phyloP scores from a whole-genome alignment of 2,888 invertebrate species.

The Cheilosia vernalis region DNA sequence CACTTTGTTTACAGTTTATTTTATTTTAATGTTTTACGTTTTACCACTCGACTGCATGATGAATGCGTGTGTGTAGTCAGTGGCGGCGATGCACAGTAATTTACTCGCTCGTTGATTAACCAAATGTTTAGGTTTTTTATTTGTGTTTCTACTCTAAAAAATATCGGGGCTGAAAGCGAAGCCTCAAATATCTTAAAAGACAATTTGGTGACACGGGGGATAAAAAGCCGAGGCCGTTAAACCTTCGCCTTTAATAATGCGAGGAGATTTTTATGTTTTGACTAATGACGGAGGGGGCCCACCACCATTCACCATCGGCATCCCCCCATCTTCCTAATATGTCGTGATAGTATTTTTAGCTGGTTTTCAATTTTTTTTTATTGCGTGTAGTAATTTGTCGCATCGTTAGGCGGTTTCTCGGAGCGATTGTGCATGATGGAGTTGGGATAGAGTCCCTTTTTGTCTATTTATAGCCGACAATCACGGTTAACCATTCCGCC shows the following conservation, averaged over 20 bases:
- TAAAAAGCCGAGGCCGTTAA: slow-evolving; percentile 44
- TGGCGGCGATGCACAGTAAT: slow-evolving; percentile 34
- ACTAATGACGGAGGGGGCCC: slow-evolving; percentile 57
- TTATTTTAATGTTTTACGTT: slow-evolving; percentile 74
- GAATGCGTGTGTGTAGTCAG: slow-evolving; percentile 33
- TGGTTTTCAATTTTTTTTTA: slow-evolving; percentile 77
- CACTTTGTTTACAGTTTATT: slow-evolving; percentile 75
- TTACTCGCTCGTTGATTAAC: slow-evolving; percentile 71
- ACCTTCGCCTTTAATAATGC: slow-evolving; percentile 53
- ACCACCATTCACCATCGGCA: not conserved
- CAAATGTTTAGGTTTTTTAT: slow-evolving; percentile 63
- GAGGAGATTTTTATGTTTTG: slow-evolving; percentile 69
- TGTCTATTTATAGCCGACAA: slow-evolving; percentile 65
- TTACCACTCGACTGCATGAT: slow-evolving; percentile 71
- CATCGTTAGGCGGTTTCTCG: slow-evolving; percentile 78
- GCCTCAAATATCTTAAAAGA: not conserved
- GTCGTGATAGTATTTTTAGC: slow-evolving; percentile 65
- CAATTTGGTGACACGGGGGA: slow-evolving; percentile 57
- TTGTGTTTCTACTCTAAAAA: not conserved
- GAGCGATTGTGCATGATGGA: slow-evolving; percentile 32
- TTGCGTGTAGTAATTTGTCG: slow-evolving; percentile 83
- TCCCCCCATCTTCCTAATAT: slow-evolving; percentile 26
- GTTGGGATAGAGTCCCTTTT: slow-evolving; percentile 10
- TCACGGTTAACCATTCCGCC: slow-evolving; percentile 71
- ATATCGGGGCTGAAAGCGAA: no score